Percentiles rank a stretch among this genome's conserved stretches.
Evolutionary conservation across 2,888 invertebrate genomes (phyloP).

Genomic region (Hesperia comma): DNA sequence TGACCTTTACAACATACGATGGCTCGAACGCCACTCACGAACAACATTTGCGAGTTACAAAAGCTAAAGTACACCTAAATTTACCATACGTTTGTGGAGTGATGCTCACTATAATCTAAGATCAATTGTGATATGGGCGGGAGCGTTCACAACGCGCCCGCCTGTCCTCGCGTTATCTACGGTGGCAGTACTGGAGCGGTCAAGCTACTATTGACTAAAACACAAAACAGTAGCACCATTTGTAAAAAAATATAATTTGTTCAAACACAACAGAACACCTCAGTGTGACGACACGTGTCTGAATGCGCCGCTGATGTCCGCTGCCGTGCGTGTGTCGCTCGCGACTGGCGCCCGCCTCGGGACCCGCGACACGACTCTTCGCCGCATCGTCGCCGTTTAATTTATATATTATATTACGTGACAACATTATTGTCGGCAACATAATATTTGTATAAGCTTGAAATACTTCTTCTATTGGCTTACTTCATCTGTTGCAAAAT

Average conservation of each 20-base stretch:
- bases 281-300: slow-evolving; percentile 38
- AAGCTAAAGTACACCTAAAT: slow-evolving; percentile 71
- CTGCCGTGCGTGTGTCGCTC: slow-evolving; percentile 32
- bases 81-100: slow-evolving; percentile 42
- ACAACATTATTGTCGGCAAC: too few species aligned
- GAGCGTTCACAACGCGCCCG: slow-evolving; percentile 51
- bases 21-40: slow-evolving; percentile 37
- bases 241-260: slow-evolving; percentile 78
- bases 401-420: too few species aligned
- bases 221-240: slow-evolving; percentile 82
- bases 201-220: slow-evolving; percentile 77
- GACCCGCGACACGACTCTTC: neutral
- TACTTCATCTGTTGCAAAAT: too few species aligned
- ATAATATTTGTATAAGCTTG: too few species aligned
- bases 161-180: slow-evolving; percentile 52
- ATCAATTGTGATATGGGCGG: slow-evolving; percentile 56
- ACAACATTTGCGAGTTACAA: slow-evolving; percentile 63
- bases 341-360: neutral
- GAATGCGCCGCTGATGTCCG: slow-evolving; percentile 38
- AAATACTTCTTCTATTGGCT: too few species aligned
- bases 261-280: slow-evolving; percentile 60
- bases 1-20: slow-evolving; percentile 29
- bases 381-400: too few species aligned
- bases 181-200: slow-evolving; percentile 69
- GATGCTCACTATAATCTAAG: slow-evolving; percentile 41